Base-by-base conservation (phyloP, 2,113 vertebrate species). In the Neolamprologus hecqui region DNA sequence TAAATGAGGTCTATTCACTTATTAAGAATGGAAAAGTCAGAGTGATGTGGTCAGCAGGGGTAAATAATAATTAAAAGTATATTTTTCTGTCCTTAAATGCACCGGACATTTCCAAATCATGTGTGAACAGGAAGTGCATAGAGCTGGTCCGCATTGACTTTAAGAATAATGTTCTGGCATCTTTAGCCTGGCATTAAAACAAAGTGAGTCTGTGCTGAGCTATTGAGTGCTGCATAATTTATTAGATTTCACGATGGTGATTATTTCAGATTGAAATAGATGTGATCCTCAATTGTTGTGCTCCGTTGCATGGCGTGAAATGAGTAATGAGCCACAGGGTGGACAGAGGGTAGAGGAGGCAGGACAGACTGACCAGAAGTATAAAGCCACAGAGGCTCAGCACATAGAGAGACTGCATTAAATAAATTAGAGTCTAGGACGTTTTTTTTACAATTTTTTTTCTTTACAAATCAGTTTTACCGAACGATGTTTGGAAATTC, bases 261-360 rank as follows among this genome's bases (percentile, higher is more conserved):
- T 95, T 88, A 93, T 95, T 94, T 92, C 68, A 92, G 91, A 95
- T 91, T 94, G 88, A 95, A 94, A 95, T 91, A 85, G 90, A 95
- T 92, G 90, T 92, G 90, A 86, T 95, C 83, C 89, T 65, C 83
- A 90, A 89, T 91, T 90, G 94, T 93, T 93, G 91, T 86, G 90
- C 92, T 91, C 88, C 3, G 14, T 53, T 85, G 91, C 89, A 84
- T 60, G 17, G 82, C 81, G 85, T 80, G 86, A 91, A 92, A 91
- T 95, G 92, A 93, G 60, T 90, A 88, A 94, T 93, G 92, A 90
- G 84, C 53, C 86, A 40, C 11, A 40, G 63, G 73, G 85, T 83
- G 65, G 82, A 83, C 79, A 60, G 40, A 42, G 17, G 87, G 57
- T 65, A 86, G 86, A 45, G 80, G 83, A 19, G 63, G 79, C 63